These are phyloP conservation scores for Octopus bimaculoides DNA, from an alignment of 1,140 invertebrate species.

Conservation along the genomic window DNA sequence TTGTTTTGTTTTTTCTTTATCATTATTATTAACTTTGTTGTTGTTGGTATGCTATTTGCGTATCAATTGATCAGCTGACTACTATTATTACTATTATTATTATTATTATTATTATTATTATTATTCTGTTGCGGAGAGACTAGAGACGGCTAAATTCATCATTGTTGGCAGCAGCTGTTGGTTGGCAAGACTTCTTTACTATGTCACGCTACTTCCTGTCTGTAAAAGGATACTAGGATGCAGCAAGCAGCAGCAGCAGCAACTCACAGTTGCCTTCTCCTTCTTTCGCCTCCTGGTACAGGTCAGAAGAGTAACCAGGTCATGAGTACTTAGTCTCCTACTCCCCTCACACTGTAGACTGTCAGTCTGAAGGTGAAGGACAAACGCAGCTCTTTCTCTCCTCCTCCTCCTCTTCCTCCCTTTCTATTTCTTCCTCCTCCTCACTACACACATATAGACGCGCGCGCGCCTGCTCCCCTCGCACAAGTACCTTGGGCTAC, in stretches of 20 bases:
- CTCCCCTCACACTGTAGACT: background rate
- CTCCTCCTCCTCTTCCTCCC: background rate
- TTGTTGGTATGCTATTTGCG: too few relatives aligned
- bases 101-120: too few relatives aligned
- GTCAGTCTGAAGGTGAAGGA: constrained; percentile 15
- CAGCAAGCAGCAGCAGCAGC: too few relatives aligned
- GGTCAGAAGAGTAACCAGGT: constrained; percentile 6
- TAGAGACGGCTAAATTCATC: too few relatives aligned
- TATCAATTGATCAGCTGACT: too few relatives aligned
- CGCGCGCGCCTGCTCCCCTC: too few relatives aligned
- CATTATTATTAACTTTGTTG: too few relatives aligned
- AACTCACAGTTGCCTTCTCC: background rate
- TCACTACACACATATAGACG: background rate
- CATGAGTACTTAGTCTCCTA: constrained; percentile 4
- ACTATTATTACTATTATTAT: too few relatives aligned
- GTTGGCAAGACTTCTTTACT: background rate
- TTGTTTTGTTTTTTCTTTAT: too few relatives aligned
- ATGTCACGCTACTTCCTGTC: constrained; percentile 4
- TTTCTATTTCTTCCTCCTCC: background rate
- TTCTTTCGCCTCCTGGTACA: background rate
- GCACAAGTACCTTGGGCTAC: too few relatives aligned
- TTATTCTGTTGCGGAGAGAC: too few relatives aligned
- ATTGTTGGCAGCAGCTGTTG: background rate
- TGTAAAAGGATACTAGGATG: constrained; percentile 1
- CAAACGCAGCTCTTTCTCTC: background rate